Evolutionary conservation across 2,113 vertebrate species (phyloP).

Genomic region (Pelobates fuscus): DNA sequence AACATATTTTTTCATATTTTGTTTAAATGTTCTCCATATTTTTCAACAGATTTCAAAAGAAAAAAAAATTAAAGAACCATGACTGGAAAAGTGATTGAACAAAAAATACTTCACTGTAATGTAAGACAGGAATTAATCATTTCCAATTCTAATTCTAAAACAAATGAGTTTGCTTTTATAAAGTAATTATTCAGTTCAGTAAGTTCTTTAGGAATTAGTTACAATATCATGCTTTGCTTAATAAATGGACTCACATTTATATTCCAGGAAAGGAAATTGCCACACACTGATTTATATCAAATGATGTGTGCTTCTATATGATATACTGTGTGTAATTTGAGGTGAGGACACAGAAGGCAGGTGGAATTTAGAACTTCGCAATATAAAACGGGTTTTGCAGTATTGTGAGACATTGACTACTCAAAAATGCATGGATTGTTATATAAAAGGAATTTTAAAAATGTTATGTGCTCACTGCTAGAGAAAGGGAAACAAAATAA

Average conservation of each 20-base stretch:
- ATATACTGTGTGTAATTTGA: no score
- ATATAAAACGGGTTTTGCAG: no score
- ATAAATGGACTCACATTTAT: not conserved
- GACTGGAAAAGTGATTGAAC: not conserved
- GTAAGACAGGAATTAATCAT: constrained; percentile 2
- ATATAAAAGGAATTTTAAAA: no score
- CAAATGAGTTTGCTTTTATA: constrained; percentile 9
- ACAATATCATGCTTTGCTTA: constrained; percentile 12
- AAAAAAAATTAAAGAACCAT: not conserved
- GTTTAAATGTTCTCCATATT: not conserved
- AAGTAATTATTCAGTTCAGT: constrained; percentile 16
- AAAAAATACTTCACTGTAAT: not conserved
- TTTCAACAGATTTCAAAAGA: not conserved
- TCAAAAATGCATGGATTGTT: no score
- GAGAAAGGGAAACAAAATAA: no score
- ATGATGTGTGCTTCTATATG: not conserved
- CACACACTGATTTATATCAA: not conserved
- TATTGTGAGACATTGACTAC: no score
- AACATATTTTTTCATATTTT: no score
- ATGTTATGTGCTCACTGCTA: no score
- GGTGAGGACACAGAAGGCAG: no score
- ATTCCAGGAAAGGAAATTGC: constrained; percentile 1
- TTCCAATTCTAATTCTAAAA: constrained; percentile 22
- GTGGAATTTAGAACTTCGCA: no score
- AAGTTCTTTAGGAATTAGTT: constrained; percentile 6